Base-by-base conservation (phyloP, 2,113 vertebrate genomes). In the Myotis yumanensis region DNA sequence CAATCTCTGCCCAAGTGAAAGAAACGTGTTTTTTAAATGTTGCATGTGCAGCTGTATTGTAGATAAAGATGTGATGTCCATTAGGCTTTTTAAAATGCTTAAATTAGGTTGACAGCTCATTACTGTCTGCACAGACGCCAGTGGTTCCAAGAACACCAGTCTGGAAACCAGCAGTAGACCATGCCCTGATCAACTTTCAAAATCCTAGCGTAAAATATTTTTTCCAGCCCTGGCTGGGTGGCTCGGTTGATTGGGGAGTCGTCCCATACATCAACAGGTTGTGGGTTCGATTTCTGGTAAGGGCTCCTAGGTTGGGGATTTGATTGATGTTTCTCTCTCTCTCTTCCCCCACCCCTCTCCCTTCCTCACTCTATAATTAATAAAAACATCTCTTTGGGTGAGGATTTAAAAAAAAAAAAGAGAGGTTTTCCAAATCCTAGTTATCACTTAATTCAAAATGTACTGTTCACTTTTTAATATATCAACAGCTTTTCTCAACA, bases 1-100 rank as follows among this genome's bases (percentile, higher is more conserved):
- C 35, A 32, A 59, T 83, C 81, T 92, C 46, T 86, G 14, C 35
- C 62, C 68, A 92, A 68, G 80, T 82, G 37, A 88, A 72, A 80
- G 46, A 95, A 83, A 71, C 11, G 68, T 87, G 66, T 40, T 57
- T 32, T 84, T 86, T 32, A 73, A 23, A 87, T 92, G 90, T 76
- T 87, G 66, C 48, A 11, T 37, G 2, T 68, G 40, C 40, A 73
- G 62, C 77, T 95, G 5, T 62, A 62, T 82, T 75, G 11, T 76
- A 28, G 30, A 46, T 81, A 85, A 62, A 69, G n/a, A 92, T 92
- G 43, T 35, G 59, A 37, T 76, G 35, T 88, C 71, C 77, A 48
- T 69, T 81, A 32, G 51, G 57, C 75, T 79, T 14, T 11, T 92
- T 69, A 90, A 90, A 92, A 79, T 46, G 17, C 54, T 89, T 54